Conservation (phyloP, 2,113 vertebrate genomes). For the Panurus biarmicus region DNA sequence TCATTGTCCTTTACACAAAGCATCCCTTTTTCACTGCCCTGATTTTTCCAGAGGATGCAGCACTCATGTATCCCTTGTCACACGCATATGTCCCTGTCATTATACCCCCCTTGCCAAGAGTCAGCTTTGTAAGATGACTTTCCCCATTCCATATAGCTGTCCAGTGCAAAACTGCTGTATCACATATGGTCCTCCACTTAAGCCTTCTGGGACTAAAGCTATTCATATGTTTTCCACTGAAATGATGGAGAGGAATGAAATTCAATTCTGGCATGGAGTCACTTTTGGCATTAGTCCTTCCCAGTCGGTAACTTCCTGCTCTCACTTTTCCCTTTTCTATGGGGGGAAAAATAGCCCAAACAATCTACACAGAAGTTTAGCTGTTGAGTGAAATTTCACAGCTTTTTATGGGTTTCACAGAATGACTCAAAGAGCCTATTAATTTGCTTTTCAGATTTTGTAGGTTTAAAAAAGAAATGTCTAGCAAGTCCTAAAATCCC, state of each 20-base stretch:
- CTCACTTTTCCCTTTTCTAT: neutral
- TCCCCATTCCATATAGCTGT: accelerated
- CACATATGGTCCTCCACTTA: accelerated
- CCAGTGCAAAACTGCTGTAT: neutral
- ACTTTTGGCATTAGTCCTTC: neutral
- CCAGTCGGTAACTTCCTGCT: neutral
- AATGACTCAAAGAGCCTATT: slow-evolving; percentile 41
- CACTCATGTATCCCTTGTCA: neutral
- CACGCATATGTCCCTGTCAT: neutral
- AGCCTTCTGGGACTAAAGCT: neutral
- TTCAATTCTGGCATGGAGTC: neutral
- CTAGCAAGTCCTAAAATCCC: slow-evolving; percentile 20
- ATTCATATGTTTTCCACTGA: neutral
- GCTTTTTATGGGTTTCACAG: slow-evolving; percentile 7
- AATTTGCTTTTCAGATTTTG: slow-evolving; percentile 36
- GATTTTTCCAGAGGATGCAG: neutral
- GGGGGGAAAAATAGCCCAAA: neutral
- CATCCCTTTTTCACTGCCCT: neutral
- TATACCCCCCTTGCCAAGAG: neutral
- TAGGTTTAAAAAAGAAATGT: slow-evolving; percentile 30
- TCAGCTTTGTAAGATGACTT: neutral
- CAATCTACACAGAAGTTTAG: neutral
- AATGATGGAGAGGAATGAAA: neutral
- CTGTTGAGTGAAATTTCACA: slow-evolving; percentile 14
- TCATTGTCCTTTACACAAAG: neutral